Conservation (phyloP, 2,888 invertebrate species). For the Ectemnius cavifrons region DNA sequence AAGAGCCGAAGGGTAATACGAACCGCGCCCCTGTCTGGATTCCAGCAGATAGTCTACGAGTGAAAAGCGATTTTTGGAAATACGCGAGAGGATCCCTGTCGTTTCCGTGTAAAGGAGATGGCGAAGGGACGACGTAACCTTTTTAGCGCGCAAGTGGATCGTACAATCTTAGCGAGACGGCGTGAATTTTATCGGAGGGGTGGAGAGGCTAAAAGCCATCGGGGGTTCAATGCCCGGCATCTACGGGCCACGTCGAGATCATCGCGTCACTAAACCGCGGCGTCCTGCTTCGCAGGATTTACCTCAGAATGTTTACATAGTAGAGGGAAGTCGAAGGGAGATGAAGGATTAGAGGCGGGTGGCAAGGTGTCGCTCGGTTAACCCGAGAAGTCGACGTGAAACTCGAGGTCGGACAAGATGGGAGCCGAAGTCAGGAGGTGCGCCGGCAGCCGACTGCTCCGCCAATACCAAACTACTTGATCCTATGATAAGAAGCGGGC, state of each 20-base stretch:
- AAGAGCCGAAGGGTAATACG: too few relatives aligned
- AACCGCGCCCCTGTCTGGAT: too few relatives aligned
- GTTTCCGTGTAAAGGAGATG: too few relatives aligned
- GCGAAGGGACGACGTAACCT: too few relatives aligned
- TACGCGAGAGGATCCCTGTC: too few relatives aligned
- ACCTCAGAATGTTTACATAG: constrained; percentile 57
- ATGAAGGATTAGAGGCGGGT: constrained; percentile 56
- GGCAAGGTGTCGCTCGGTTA: constrained; percentile 55
- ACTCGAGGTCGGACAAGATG: constrained; percentile 42
- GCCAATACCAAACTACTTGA: constrained; percentile 46
- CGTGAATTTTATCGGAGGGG: constrained; percentile 39
- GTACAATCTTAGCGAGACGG: too few relatives aligned
- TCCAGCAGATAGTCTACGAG: too few relatives aligned
- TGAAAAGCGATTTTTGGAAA: too few relatives aligned
- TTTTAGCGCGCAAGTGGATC: too few relatives aligned
- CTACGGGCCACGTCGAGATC: constrained; percentile 29
- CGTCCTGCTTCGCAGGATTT: constrained; percentile 47
- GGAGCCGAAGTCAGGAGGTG: constrained; percentile 33
- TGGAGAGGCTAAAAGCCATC: constrained; percentile 26
- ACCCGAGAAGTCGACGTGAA: constrained; percentile 57
- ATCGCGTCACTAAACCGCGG: constrained; percentile 21
- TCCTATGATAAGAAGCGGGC: constrained; percentile 36
- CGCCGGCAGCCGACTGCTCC: constrained; percentile 1
- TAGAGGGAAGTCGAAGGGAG: constrained; percentile 61
- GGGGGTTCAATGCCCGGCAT: constrained; percentile 31